Evolutionary conservation across 2,797 vertebrate species (phyloP).

Genomic region (Darevskia nairensis): DNA sequence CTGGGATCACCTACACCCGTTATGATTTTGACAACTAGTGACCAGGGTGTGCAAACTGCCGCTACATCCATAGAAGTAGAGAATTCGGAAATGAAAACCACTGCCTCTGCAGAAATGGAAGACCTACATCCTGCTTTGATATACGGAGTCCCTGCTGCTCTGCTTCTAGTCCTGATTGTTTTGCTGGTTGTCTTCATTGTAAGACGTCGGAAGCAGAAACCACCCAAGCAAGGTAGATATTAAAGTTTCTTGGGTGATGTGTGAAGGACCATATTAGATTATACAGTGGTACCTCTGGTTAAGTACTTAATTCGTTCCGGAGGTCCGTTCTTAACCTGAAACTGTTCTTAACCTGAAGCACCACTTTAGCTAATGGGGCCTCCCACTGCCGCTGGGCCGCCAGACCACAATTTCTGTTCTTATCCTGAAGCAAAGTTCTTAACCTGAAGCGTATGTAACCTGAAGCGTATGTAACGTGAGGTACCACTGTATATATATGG

Average conservation of each 20-base stretch:
- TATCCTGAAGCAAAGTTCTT: no score
- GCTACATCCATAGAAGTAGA: not conserved
- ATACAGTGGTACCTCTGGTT: no score
- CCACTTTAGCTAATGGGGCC: no score
- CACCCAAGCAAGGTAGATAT: conserved; percentile 77
- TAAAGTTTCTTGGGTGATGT: not conserved
- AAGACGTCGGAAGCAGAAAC: conserved; percentile 69
- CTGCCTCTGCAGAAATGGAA: conserved; percentile 32
- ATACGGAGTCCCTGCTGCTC: conserved; percentile 57
- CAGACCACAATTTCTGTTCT: no score
- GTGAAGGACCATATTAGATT: conserved; percentile 19
- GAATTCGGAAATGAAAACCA: conserved; percentile 27
- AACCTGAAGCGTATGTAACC: no score
- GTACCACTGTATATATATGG: accelerated
- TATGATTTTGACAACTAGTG: accelerated
- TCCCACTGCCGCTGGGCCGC: no score
- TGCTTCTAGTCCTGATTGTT: conserved; percentile 69
- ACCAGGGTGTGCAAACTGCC: not conserved
- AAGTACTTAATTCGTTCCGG: no score
- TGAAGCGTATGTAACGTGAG: no score
- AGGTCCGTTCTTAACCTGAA: no score
- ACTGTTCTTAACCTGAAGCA: no score
- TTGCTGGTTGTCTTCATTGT: conserved; percentile 54
- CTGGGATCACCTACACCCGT: not conserved
- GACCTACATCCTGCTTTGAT: conserved; percentile 57